Base-by-base conservation (phyloP, 1,140 invertebrate species). In the Ectropis grisescens region DNA sequence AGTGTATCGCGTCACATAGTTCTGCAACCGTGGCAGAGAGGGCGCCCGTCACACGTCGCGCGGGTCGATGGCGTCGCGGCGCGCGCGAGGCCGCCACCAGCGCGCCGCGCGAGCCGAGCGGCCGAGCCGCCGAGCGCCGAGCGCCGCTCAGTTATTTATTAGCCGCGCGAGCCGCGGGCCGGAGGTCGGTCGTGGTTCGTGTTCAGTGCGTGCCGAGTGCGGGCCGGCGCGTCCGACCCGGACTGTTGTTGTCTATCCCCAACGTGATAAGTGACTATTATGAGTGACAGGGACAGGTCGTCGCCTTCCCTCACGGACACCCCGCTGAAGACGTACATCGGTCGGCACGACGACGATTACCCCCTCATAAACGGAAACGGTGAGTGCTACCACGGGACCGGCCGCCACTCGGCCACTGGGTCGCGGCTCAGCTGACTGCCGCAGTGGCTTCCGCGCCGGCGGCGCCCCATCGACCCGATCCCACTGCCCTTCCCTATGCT, bases 281-380 rank as follows among this genome's bases (percentile, higher is more conserved):
- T 90, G 89, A 90, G 88, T 84, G 89, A 90, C 85, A 89, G 89
- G 86, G 88, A 90, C 85, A 86, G 88, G 83, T 89, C 88, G 74
- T 90, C 89, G 83, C 88, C 89, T 79, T 90, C 86, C 85, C 87
- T 90, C 75, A 87, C 89, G 83, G 88, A 90, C 87, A 90, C 88
- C 84, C 89, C 88, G 83, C 88, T 90, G 83, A 90, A 90, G 85
- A 87, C 86, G 49, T 86, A 90, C 80, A 89, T 90, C 79, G 89
- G 89, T 81, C 86, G 89, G 59, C 87, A 89, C 76, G 88, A 89
- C 86, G 85, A 86, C 74, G 88, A 90, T 82, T 90, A 90, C 84
- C 89, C 89, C 75, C 84, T 90, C 52, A 90, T 90, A 82, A 85
- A 85, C 80, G 85, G 85, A 75, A 87, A 87, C 85, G 89, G 89